Evolutionary conservation across 2,888 invertebrate genomes (phyloP).

Genomic region (Leptinotarsa rubiginosa): DNA sequence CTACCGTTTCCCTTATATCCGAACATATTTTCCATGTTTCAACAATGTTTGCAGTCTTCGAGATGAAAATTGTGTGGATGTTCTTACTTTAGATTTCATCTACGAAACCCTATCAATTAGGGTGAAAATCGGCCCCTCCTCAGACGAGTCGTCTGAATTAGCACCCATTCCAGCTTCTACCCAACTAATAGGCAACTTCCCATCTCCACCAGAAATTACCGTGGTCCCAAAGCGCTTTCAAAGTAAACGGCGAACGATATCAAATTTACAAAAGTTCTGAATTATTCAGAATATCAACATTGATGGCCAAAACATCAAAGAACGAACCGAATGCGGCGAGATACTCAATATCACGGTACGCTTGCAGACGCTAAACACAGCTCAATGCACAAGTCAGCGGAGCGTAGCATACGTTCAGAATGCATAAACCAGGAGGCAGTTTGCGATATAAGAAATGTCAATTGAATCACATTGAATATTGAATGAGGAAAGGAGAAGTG

Average conservation of each 20-base stretch:
- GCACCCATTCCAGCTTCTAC: too few species aligned
- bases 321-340: slow-evolving; percentile 15
- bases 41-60: too few species aligned
- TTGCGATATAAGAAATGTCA: not conserved
- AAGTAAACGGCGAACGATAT: slow-evolving; percentile 15
- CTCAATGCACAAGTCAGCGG: slow-evolving; percentile 34
- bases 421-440: slow-evolving; percentile 15
- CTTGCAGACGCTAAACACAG: slow-evolving; percentile 24
- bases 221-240: not conserved
- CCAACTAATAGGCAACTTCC: not conserved
- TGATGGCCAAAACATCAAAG: slow-evolving; percentile 18
- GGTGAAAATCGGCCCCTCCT: too few species aligned
- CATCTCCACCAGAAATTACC: not conserved
- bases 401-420: slow-evolving; percentile 30
- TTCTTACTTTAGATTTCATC: too few species aligned
- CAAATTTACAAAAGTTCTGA: slow-evolving; percentile 14
- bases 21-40: too few species aligned
- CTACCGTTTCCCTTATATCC: too few species aligned
- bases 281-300: slow-evolving; percentile 14
- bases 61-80: too few species aligned
- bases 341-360: slow-evolving; percentile 16
- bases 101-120: too few species aligned
- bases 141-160: too few species aligned
- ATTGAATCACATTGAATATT: slow-evolving; percentile 13
- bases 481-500: not conserved